These are phyloP conservation scores for Acleris holmiana DNA, from an alignment of 2,888 invertebrate genomes.

Conservation along the genomic window DNA sequence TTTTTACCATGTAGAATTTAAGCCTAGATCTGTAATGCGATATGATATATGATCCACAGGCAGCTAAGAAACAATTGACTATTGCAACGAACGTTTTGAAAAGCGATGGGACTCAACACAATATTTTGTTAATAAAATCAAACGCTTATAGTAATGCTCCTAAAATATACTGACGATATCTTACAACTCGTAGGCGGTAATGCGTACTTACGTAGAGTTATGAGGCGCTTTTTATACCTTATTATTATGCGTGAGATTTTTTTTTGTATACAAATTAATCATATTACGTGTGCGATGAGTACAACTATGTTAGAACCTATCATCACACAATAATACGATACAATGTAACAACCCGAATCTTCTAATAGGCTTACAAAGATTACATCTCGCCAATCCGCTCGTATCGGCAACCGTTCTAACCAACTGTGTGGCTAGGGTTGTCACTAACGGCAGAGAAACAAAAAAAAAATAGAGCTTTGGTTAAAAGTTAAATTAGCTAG, in stretches of 20 bases:
- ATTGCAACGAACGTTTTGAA: too few relatives aligned
- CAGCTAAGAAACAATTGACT: too few relatives aligned
- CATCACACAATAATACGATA: constrained; percentile 38
- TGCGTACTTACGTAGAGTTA: constrained; percentile 22
- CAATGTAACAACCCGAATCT: constrained; percentile 51
- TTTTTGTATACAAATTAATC: constrained; percentile 24
- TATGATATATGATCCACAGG: too few relatives aligned
- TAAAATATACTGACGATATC: too few relatives aligned
- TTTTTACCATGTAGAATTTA: too few relatives aligned
- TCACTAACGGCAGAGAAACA: not conserved
- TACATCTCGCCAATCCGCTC: constrained; percentile 48
- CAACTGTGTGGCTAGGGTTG: constrained; percentile 28
- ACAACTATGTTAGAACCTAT: constrained; percentile 10
- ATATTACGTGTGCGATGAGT: constrained; percentile 24
- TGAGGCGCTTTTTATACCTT: constrained; percentile 14
- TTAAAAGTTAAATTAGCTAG: not conserved
- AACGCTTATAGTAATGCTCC: too few relatives aligned
- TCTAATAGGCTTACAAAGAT: constrained; percentile 55
- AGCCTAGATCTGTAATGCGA: too few relatives aligned
- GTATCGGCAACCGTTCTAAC: constrained; percentile 43
- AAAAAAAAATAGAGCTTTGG: not conserved
- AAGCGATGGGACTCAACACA: too few relatives aligned
- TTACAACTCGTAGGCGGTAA: constrained; percentile 3
- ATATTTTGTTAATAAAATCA: too few relatives aligned
- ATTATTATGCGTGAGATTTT: constrained; percentile 27